Percentiles rank a stretch among this genome's conserved stretches.
phyloP scores from a whole-genome alignment of 2,888 invertebrate species.

The Synergus umbraculus region DNA sequence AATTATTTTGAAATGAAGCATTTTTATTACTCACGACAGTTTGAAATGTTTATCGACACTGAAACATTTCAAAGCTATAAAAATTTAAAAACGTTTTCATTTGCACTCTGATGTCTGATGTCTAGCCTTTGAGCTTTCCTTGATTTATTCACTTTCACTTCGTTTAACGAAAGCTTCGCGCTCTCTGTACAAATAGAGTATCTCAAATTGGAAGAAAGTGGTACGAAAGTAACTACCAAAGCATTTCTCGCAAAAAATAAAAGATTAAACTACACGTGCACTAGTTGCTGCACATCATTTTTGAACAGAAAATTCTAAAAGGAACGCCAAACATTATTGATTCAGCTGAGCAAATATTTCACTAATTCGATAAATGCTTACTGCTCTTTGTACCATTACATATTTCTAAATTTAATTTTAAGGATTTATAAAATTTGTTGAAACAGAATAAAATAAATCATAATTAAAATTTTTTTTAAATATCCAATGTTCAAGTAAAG shows the following conservation, averaged over 20 bases:
- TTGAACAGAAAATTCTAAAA: constrained; percentile 42
- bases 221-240: constrained; percentile 37
- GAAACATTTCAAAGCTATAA: constrained; percentile 34
- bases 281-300: constrained; percentile 50
- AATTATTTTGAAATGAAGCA: not conserved
- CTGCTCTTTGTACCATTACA: constrained; percentile 32
- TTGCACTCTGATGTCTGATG: constrained; percentile 40
- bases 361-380: constrained; percentile 52
- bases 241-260: constrained; percentile 12
- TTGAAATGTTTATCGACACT: constrained; percentile 24
- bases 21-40: not conserved
- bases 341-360: constrained; percentile 53
- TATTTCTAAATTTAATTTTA: not conserved
- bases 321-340: constrained; percentile 49
- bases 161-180: constrained; percentile 49
- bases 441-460: no score
- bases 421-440: no score
- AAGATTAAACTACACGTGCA: constrained; percentile 1
- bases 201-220: constrained; percentile 35
- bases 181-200: constrained; percentile 43
- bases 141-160: constrained; percentile 47
- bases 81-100: constrained; percentile 37
- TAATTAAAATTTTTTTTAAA: no score
- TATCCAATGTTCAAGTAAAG: no score
- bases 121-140: constrained; percentile 45